These are phyloP conservation scores for Chromis chromis DNA, from an alignment of 2,797 vertebrate genomes.

Conservation along the genomic window DNA sequence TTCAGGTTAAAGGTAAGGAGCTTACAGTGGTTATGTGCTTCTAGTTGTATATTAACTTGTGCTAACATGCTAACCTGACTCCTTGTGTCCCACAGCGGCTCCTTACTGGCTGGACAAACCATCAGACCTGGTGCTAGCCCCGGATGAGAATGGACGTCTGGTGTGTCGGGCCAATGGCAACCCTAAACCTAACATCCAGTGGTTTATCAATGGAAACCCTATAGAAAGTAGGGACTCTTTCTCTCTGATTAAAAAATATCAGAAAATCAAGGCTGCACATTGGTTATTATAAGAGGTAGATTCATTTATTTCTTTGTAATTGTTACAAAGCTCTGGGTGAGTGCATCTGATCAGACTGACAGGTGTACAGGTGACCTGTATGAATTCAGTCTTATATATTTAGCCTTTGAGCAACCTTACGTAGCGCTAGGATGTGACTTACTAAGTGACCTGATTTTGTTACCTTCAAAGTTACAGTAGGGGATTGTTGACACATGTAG, in stretches of 20 bases:
- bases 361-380: no score
- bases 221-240: slow-evolving; percentile 85
- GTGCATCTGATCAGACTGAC: no score
- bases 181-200: slow-evolving; percentile 94
- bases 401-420: no score
- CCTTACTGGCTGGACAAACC: slow-evolving; percentile 97
- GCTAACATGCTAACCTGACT: not conserved
- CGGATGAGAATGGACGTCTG: slow-evolving; percentile 91
- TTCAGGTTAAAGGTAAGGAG: slow-evolving; percentile 95
- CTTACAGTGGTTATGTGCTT: not conserved
- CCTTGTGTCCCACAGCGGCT: slow-evolving; percentile 84
- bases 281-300: no score
- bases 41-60: not conserved
- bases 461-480: no score
- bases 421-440: no score
- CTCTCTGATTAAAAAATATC: not conserved
- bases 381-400: no score
- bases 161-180: slow-evolving; percentile 95
- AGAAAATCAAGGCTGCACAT: not conserved
- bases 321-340: no score
- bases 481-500: no score
- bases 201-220: slow-evolving; percentile 92
- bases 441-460: no score
- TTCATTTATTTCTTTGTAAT: no score
- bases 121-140: slow-evolving; percentile 92